Conservation (phyloP, 2,113 vertebrate species). For the Fulmarus glacialis region DNA sequence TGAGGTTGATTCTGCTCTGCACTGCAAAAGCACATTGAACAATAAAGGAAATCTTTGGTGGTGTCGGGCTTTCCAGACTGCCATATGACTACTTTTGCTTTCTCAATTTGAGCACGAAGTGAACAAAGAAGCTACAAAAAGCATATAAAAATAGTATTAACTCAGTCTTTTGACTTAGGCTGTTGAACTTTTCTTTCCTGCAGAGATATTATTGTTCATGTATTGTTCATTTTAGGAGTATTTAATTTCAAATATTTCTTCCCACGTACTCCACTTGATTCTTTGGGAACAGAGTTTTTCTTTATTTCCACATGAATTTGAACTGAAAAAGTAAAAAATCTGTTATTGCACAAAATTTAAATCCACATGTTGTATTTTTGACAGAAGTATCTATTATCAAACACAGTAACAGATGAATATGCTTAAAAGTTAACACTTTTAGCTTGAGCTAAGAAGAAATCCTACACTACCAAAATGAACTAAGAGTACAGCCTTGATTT, state of each 20-base stretch:
- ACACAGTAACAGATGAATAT: background rate
- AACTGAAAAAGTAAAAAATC: background rate
- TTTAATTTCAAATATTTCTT: constrained; percentile 2
- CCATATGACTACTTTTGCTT: constrained; percentile 15
- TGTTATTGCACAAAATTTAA: background rate
- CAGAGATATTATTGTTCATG: background rate
- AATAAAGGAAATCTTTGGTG: constrained; percentile 49
- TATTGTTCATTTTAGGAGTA: background rate
- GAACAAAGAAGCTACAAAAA: constrained; percentile 49
- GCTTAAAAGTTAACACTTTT: background rate
- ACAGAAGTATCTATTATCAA: background rate
- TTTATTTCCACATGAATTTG: background rate
- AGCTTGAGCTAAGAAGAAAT: background rate
- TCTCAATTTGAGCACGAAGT: constrained; percentile 34
- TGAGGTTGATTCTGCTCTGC: constrained; percentile 41
- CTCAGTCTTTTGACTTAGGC: constrained; percentile 17
- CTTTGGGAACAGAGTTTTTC: constrained; percentile 30
- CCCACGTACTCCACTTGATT: background rate
- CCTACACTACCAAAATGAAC: constrained; percentile 10
- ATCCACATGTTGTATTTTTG: background rate
- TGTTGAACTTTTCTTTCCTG: background rate
- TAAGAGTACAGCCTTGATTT: constrained; percentile 18
- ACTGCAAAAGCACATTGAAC: constrained; percentile 21
- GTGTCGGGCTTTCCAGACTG: constrained; percentile 38
- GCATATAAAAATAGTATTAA: constrained; percentile 1